Evolutionary conservation across 2,888 invertebrate species (phyloP).

Genomic region (Agrilus mali): DNA sequence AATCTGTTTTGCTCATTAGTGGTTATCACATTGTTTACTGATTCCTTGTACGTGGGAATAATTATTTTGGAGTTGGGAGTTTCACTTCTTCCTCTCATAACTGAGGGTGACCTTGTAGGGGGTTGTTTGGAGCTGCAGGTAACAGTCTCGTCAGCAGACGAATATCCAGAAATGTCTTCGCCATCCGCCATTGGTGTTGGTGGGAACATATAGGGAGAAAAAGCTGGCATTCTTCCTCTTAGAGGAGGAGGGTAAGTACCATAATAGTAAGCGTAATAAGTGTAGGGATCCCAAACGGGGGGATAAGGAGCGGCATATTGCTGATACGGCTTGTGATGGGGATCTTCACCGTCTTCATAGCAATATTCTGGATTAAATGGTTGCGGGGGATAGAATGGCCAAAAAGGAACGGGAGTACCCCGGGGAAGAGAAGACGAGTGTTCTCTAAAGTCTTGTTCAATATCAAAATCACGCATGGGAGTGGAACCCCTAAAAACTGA

Average conservation of each 20-base stretch:
- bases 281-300: constrained; percentile 27
- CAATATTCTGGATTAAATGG: not conserved
- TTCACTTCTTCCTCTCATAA: constrained; percentile 7
- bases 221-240: constrained; percentile 20
- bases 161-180: constrained; percentile 31
- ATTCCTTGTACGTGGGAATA: too few species aligned
- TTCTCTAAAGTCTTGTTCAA: constrained; percentile 5
- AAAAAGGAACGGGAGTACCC: constrained; percentile 21
- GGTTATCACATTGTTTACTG: constrained; percentile 1
- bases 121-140: constrained; percentile 17
- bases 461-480: constrained; percentile 3
- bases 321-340: not conserved
- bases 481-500: constrained; percentile 3
- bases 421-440: constrained; percentile 8
- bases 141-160: constrained; percentile 34
- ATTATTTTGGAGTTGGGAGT: constrained; percentile 3
- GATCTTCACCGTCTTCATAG: not conserved
- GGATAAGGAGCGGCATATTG: constrained; percentile 16
- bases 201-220: constrained; percentile 23
- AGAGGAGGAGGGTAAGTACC: constrained; percentile 19
- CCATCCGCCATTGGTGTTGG: constrained; percentile 16
- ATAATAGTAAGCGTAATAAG: constrained; percentile 13
- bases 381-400: constrained; percentile 21
- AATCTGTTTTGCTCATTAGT: not conserved
- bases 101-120: constrained; percentile 4